These are phyloP conservation scores for Apantesis nais DNA, from an alignment of 2,888 invertebrate genomes.

Conservation along the genomic window DNA sequence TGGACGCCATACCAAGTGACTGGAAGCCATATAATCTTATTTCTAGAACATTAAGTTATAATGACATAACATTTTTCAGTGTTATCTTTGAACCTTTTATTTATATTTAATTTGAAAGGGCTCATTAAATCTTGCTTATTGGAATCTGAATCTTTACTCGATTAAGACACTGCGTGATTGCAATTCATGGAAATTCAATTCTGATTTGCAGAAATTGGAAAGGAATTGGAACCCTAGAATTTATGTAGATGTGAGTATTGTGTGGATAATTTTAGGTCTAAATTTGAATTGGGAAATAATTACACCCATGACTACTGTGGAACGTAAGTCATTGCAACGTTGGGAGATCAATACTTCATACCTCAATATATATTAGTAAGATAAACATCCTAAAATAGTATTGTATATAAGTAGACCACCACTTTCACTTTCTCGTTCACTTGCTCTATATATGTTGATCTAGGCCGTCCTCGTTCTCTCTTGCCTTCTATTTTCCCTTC, in stretches of 20 bases:
- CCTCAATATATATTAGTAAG: too few relatives aligned
- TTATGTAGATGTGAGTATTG: not conserved
- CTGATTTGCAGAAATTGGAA: not conserved
- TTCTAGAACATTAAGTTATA: slow-evolving; percentile 40
- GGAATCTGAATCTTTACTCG: not conserved
- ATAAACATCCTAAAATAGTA: too few relatives aligned
- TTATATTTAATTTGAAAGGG: not conserved
- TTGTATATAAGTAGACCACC: too few relatives aligned
- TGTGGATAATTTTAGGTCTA: too few relatives aligned
- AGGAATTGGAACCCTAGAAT: not conserved
- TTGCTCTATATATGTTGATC: too few relatives aligned
- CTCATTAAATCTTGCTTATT: not conserved
- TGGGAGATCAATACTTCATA: too few relatives aligned
- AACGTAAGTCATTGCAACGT: too few relatives aligned
- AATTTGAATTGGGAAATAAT: too few relatives aligned
- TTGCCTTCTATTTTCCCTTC: too few relatives aligned
- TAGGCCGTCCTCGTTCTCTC: too few relatives aligned
- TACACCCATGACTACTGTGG: too few relatives aligned
- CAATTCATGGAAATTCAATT: not conserved
- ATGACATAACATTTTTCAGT: slow-evolving; percentile 20
- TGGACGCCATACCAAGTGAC: not conserved
- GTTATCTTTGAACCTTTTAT: slow-evolving; percentile 2
- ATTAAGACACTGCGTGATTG: not conserved
- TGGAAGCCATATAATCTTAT: slow-evolving; percentile 27
- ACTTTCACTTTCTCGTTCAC: too few relatives aligned